A percentile compares a stretch with the other conserved stretches of the same genome.
phyloP scores from a whole-genome alignment of 2,797 vertebrate species.

The Lacerta viridis region DNA sequence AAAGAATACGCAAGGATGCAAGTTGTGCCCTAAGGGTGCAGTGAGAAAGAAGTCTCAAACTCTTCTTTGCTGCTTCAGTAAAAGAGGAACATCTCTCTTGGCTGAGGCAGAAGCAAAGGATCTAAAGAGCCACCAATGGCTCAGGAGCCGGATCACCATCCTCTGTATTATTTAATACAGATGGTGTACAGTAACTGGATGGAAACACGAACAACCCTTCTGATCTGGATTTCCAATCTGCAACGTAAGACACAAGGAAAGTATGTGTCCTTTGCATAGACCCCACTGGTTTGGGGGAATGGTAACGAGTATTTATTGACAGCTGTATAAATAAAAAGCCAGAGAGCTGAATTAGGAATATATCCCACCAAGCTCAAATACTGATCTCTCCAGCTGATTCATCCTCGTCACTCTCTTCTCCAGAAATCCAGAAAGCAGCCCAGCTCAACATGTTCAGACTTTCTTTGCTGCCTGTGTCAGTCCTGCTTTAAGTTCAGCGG shows the following conservation, averaged over 20 bases:
- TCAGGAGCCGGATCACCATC: background rate
- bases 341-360: background rate
- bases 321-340: background rate
- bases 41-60: background rate
- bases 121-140: background rate
- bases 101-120: background rate
- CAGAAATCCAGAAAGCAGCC: background rate
- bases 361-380: background rate
- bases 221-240: background rate
- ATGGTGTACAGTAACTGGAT: background rate
- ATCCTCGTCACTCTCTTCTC: constrained; percentile 14
- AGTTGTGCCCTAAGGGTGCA: background rate
- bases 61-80: background rate
- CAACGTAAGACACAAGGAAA: background rate
- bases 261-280: background rate
- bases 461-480: constrained; percentile 80
- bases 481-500: constrained; percentile 87
- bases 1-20: background rate
- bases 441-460: background rate
- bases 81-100: background rate
- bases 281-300: background rate
- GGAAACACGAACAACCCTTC: background rate
- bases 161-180: background rate
- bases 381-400: constrained; percentile 65
- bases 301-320: background rate